Percentiles rank a stretch among this genome's conserved stretches.
These are phyloP conservation scores for pig (Sus scrofa) DNA, from an alignment of 2,113 vertebrate species.

Conservation along the genomic window T2T-Sscrofa CM000812.6:27137001-27137500, in stretches of 20 bases:
- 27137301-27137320: background rate
- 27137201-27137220: background rate
- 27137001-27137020: background rate
- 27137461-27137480: background rate
- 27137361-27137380: background rate
- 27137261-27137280: background rate
- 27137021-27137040: background rate
- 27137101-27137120: no score
- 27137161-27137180: background rate
- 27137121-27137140: fast-evolving
- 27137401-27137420: background rate
- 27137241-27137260: background rate
- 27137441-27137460: background rate
- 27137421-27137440: background rate
- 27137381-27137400: background rate
- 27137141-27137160: background rate
- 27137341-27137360: background rate
- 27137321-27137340: background rate
- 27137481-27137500: background rate
- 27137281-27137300: background rate
- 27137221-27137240: background rate
- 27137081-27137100: background rate
- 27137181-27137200: background rate
- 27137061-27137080: background rate
- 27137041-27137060: background rate